A percentile compares a stretch with the other conserved stretches of the same genome.
Conservation (phyloP, 2,113 vertebrate species). For the Chlorodrepanis virens region DNA sequence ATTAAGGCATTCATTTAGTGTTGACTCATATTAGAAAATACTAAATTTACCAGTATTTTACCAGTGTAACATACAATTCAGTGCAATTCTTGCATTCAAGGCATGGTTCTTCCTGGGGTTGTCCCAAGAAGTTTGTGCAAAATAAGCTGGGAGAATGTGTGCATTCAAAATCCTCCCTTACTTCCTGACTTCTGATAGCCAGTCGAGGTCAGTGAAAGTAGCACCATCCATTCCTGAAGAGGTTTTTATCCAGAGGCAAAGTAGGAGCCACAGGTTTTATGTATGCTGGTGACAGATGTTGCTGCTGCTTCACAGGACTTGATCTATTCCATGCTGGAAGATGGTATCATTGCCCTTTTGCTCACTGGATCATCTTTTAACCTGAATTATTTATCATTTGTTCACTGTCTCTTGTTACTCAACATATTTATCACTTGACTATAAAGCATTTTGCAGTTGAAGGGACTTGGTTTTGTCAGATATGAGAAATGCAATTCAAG, state of each 20-base stretch:
- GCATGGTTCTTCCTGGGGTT: background rate
- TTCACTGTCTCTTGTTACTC: background rate
- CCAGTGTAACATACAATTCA: background rate
- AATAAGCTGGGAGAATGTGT: background rate
- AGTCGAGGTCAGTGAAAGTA: background rate
- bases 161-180: background rate
- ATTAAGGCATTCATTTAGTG: background rate
- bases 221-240: background rate
- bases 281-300: fast-evolving
- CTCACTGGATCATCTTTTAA: background rate
- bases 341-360: background rate
- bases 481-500: background rate
- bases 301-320: background rate
- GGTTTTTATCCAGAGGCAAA: background rate
- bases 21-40: background rate
- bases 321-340: background rate
- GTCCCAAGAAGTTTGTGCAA: background rate
- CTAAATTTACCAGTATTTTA: background rate
- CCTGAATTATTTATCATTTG: background rate
- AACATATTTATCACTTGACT: background rate
- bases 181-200: background rate
- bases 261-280: background rate
- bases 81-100: background rate
- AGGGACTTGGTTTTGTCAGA: background rate
- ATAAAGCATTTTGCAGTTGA: background rate